Conservation (phyloP, 2,113 vertebrate species). For the Potamarius usumacintae region DNA sequence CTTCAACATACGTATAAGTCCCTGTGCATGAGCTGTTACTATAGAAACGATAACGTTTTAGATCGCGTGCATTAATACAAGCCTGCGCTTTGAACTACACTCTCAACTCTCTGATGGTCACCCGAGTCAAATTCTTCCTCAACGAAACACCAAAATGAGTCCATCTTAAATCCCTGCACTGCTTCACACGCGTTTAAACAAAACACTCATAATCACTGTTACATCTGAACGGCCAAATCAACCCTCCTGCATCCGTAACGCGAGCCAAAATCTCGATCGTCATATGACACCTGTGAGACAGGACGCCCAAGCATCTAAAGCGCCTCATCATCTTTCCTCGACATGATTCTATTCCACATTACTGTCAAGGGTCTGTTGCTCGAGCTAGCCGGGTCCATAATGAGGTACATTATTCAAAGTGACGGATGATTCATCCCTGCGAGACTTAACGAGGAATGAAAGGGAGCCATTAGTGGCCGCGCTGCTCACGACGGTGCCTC, state of each 20-base stretch:
- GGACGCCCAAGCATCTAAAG: conserved; percentile 29
- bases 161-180: background rate
- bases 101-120: background rate
- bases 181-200: background rate
- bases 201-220: background rate
- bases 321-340: conserved; percentile 39
- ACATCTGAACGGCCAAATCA: conserved; percentile 40
- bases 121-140: background rate
- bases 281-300: conserved; percentile 12
- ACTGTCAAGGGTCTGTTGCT: conserved; percentile 56
- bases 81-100: background rate
- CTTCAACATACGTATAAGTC: background rate
- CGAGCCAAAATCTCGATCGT: conserved; percentile 50
- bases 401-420: conserved; percentile 67
- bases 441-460: conserved; percentile 65
- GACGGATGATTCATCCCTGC: conserved; percentile 63
- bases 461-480: conserved; percentile 48
- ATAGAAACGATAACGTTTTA: background rate
- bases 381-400: conserved; percentile 44
- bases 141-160: background rate
- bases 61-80: background rate
- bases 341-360: conserved; percentile 58
- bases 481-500: conserved; percentile 21
- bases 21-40: background rate
- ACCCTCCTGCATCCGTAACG: conserved; percentile 49